Evolutionary conservation across 30 jellyfish, hydroid and myxozoan species (phyloP).

Genomic region (Chrysaora quinquecirrha): DNA sequence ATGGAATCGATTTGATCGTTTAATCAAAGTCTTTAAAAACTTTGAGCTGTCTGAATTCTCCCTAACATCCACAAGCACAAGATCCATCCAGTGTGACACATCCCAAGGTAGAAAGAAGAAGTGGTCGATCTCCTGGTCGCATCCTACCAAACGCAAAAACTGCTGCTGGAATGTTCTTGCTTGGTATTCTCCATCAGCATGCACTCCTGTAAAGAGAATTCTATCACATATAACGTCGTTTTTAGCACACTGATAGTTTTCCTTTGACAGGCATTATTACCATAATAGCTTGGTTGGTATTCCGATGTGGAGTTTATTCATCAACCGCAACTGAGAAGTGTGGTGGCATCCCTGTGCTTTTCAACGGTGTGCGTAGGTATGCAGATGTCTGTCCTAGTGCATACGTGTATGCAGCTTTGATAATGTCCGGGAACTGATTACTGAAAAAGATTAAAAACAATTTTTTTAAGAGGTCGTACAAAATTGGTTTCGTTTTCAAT

Average conservation of each 20-base stretch:
- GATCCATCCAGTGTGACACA: slow-evolving; percentile 59
- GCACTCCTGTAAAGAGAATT: slow-evolving; percentile 29
- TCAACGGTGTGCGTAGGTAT: slow-evolving; percentile 30
- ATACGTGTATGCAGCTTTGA: slow-evolving; percentile 32
- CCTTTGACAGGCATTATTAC: slow-evolving; percentile 36
- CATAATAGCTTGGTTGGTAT: slow-evolving; percentile 50
- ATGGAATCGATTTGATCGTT: slow-evolving; percentile 24
- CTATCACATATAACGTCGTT: slow-evolving; percentile 11
- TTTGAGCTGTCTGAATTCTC: slow-evolving; percentile 11
- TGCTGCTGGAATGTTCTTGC: slow-evolving; percentile 32
- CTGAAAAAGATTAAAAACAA: slow-evolving; percentile 16
- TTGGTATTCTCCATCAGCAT: slow-evolving; percentile 61
- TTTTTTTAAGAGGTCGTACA: slow-evolving; percentile 19
- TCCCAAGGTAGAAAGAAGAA: slow-evolving; percentile 43
- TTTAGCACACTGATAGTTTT: slow-evolving; percentile 15
- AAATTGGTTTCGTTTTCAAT: slow-evolving; percentile 10
- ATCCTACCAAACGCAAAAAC: slow-evolving; percentile 8
- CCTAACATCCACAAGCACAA: slow-evolving; percentile 27
- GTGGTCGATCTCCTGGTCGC: slow-evolving; percentile 23
- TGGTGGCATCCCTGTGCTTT: slow-evolving; percentile 40
- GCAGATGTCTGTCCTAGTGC: slow-evolving; percentile 27
- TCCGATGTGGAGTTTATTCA: slow-evolving; percentile 49
- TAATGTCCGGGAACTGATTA: slow-evolving; percentile 27
- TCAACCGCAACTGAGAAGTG: slow-evolving; percentile 43
- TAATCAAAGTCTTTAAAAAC: slow-evolving; percentile 16